A percentile compares a stretch with the other conserved stretches of the same genome.
These are phyloP conservation scores for Intellagama lesueurii DNA, from an alignment of 2,797 vertebrate species.

Conservation along the genomic window DNA sequence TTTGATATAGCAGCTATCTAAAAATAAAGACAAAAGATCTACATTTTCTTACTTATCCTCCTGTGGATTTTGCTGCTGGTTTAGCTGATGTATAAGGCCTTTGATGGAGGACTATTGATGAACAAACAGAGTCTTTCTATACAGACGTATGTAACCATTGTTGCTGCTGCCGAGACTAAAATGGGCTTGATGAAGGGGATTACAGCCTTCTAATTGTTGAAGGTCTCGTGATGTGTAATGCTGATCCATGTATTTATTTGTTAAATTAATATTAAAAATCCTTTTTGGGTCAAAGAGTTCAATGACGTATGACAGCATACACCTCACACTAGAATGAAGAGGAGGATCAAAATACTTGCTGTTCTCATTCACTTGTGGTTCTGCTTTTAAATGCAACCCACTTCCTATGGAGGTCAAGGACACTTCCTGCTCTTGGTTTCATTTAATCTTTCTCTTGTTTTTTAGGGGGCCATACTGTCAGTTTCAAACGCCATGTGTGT, in stretches of 20 bases:
- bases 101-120: background rate
- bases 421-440: background rate
- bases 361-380: background rate
- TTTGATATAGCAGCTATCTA: conserved; percentile 29
- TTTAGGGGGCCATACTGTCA: background rate
- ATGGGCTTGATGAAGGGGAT: background rate
- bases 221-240: background rate
- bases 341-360: background rate
- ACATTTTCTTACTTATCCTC: background rate
- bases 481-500: background rate
- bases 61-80: conserved; percentile 16
- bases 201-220: background rate
- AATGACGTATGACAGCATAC: background rate
- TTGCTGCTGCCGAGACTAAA: conserved; percentile 11
- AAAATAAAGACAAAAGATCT: conserved; percentile 30
- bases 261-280: conserved; percentile 14
- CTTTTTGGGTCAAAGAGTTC: background rate
- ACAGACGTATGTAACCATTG: background rate
- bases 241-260: background rate
- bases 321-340: background rate
- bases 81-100: conserved; percentile 6
- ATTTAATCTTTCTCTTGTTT: background rate
- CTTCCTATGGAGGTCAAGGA: background rate
- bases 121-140: background rate
- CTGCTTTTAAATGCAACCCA: background rate